A percentile compares a stretch with the other conserved stretches of the same genome.
These are phyloP conservation scores for Crotalus viridis DNA, from an alignment of 2,113 vertebrate species.

Conservation along the genomic window DNA sequence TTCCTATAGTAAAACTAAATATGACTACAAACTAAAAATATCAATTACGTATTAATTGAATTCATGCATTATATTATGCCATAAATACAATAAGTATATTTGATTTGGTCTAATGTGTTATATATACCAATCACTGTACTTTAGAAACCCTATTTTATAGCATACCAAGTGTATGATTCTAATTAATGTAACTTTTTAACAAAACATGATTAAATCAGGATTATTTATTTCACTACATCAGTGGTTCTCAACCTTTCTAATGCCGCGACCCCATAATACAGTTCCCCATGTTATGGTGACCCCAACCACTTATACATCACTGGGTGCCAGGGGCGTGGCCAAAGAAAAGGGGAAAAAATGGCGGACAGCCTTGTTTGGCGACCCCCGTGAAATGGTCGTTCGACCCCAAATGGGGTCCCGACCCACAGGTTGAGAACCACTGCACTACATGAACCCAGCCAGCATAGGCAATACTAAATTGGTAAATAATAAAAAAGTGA, in stretches of 20 bases:
- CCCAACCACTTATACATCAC: too few relatives aligned
- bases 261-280: too few relatives aligned
- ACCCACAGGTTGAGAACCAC: too few relatives aligned
- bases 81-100: neutral
- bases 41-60: neutral
- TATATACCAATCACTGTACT: neutral
- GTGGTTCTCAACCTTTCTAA: too few relatives aligned
- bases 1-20: neutral
- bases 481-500: neutral
- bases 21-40: neutral
- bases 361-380: too few relatives aligned
- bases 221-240: neutral
- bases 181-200: neutral
- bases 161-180: neutral
- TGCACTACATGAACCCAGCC: neutral
- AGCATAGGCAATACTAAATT: neutral
- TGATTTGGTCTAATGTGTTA: neutral
- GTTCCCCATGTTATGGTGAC: too few relatives aligned
- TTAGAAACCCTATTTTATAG: neutral
- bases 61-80: neutral
- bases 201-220: neutral
- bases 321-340: too few relatives aligned
- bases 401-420: too few relatives aligned
- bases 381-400: too few relatives aligned
- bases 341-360: too few relatives aligned